Conservation (phyloP, 2,797 vertebrate species). For the Ambastaia sidthimunki region DNA sequence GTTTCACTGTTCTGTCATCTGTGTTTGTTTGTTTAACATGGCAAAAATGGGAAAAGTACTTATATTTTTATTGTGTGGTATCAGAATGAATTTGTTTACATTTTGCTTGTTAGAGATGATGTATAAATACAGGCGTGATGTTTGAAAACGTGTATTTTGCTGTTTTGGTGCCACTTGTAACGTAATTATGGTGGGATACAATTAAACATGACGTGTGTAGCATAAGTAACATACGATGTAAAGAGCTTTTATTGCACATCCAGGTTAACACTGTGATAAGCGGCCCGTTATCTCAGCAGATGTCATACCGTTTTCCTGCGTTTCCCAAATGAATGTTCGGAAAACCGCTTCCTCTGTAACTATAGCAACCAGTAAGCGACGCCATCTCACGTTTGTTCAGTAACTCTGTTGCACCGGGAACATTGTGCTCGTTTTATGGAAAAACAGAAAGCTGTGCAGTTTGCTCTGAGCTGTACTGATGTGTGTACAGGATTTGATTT, state of each 20-base stretch:
- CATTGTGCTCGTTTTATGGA: conserved; percentile 53
- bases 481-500: too few relatives aligned
- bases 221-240: conserved; percentile 53
- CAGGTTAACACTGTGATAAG: conserved; percentile 72
- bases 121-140: too few relatives aligned
- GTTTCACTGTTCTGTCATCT: too few relatives aligned
- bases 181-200: not conserved
- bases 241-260: conserved; percentile 62
- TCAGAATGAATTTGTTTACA: too few relatives aligned
- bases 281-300: conserved; percentile 69
- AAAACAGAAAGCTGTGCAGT: conserved; percentile 51
- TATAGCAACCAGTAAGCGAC: conserved; percentile 78
- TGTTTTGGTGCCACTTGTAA: not conserved
- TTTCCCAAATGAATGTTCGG: conserved; percentile 60
- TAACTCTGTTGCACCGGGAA: conserved; percentile 63
- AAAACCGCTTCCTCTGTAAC: conserved; percentile 69
- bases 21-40: too few relatives aligned
- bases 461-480: too few relatives aligned
- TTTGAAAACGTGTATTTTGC: not conserved
- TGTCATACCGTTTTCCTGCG: conserved; percentile 57
- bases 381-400: conserved; percentile 73
- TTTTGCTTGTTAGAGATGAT: too few relatives aligned
- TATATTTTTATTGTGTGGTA: too few relatives aligned
- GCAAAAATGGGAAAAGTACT: too few relatives aligned
- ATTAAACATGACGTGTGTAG: conserved; percentile 44